These are phyloP conservation scores for Agonum fuliginosum DNA, from an alignment of 2,888 invertebrate genomes.

Conservation along the genomic window DNA sequence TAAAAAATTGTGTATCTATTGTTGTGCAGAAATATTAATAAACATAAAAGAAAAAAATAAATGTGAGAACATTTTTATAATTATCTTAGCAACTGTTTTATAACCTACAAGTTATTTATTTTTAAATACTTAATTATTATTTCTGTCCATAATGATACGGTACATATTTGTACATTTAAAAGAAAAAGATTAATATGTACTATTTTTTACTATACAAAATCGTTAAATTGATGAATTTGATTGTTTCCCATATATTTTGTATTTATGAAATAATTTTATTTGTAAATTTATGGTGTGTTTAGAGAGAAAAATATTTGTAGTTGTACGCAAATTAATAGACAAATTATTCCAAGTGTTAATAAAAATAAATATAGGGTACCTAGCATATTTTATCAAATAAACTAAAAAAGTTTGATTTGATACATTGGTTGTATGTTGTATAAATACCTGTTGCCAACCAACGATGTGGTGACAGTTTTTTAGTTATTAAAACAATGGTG, in stretches of 20 bases:
- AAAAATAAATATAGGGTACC: constrained; percentile 46
- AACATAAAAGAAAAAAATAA: background rate
- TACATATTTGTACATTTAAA: constrained; percentile 23
- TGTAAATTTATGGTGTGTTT: background rate
- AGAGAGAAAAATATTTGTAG: constrained; percentile 28
- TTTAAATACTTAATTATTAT: constrained; percentile 8
- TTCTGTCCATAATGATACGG: constrained; percentile 17
- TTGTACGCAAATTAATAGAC: constrained; percentile 8
- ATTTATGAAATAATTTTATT: constrained; percentile 1
- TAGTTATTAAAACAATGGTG: constrained; percentile 43
- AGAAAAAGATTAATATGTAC: constrained; percentile 2
- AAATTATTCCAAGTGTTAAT: constrained; percentile 29
- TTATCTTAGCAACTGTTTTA: background rate
- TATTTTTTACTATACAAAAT: constrained; percentile 27
- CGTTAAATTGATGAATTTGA: background rate
- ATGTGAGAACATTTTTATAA: background rate
- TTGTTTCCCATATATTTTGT: constrained; percentile 35
- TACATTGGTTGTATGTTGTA: no score
- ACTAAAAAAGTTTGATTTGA: no score
- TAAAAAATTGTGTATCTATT: no score
- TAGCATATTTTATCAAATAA: constrained; percentile 51
- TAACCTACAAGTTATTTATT: constrained; percentile 8
- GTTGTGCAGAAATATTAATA: background rate
- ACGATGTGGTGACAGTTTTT: no score
- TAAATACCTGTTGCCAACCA: no score